Percentiles rank a stretch among this genome's conserved stretches.
Conservation (phyloP, 2,888 invertebrate genomes). For the Microctonus aethiopoides region DNA sequence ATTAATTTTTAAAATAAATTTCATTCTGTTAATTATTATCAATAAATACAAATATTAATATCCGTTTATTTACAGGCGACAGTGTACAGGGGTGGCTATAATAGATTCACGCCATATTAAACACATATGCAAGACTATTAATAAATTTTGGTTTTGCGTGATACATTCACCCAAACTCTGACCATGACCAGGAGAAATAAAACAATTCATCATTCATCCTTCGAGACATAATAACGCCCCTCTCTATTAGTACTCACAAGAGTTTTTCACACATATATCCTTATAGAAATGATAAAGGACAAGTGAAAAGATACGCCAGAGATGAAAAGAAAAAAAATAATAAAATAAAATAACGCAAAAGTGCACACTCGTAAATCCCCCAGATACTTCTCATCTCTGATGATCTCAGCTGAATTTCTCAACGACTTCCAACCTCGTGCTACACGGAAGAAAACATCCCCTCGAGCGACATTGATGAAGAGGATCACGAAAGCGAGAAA, state of each 20-base stretch:
- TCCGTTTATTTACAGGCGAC: constrained; percentile 75
- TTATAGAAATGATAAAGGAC: constrained; percentile 5
- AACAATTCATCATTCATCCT: constrained; percentile 49
- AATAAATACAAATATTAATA: constrained; percentile 13
- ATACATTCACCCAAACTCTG: constrained; percentile 55
- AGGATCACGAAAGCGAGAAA: constrained; percentile 8
- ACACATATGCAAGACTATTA: constrained; percentile 50
- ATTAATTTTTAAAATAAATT: neutral
- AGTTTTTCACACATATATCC: constrained; percentile 12
- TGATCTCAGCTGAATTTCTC: constrained; percentile 18
- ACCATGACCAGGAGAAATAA: constrained; percentile 58
- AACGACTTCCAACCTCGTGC: constrained; percentile 3
- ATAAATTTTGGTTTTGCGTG: constrained; percentile 61
- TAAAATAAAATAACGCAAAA: neutral
- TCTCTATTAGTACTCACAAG: neutral
- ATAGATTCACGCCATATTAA: constrained; percentile 94
- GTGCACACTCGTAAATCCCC: constrained; percentile 13
- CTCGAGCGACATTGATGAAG: constrained; percentile 16
- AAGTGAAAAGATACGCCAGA: neutral
- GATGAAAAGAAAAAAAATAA: neutral
- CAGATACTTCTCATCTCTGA: neutral
- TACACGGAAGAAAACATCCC: constrained; percentile 2
- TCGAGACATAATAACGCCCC: constrained; percentile 47
- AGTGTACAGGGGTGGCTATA: constrained; percentile 93
- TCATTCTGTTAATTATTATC: neutral